Base-by-base conservation (phyloP, 2,113 vertebrate genomes). In the Odocoileus hemionus region DNA sequence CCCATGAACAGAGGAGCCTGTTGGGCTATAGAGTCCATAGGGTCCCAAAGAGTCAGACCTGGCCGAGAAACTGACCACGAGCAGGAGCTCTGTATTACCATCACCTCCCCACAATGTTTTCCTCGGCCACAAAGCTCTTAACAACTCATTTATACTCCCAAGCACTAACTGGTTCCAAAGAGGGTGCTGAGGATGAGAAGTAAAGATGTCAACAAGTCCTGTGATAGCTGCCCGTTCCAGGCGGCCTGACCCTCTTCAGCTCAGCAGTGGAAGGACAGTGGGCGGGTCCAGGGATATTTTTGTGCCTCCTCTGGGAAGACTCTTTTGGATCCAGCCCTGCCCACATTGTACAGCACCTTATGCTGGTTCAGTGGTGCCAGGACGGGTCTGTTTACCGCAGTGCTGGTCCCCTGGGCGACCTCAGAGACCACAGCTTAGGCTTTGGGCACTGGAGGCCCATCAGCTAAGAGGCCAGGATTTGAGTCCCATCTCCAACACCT, bases 71-170 rank as follows among this genome's bases (percentile, higher is more conserved):
- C n/a, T 39, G 70, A 13, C 23, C 23, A 1, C 1, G 55, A 13
- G 39, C 23, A 1, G 25, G 1, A 33, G 76, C 11, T 52, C 23
- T 0, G 1, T 5, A 0, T 57, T 16, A 4, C 21, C 15, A 23
- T 2, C 13, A 2, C 4, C 43, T 87, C 14, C 30, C 30, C 6
- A 0, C 12, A 1, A 15, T 3, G 0, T 21, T 9, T 16, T 4
- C 36, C 55, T 55, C 3, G 3, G 1, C 64, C 23, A 5, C 86
- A 15, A 21, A 43, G 14, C 25, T 67, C 30, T 58, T 39, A n/a
- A 58, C 2, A 2, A 9, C 13, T 6, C 36, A 1, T 21, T 58
- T 21, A 5, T 1, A 15, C 1, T 67, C n/a, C 64, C 30, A 23
- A 8, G 17, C 23, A 5, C 10, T 19, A 11, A 47, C 33, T 21